Evolutionary conservation across 2,113 vertebrate species (phyloP), one percentile per base, ranked within the genome.

Genomic region (Odocoileus hemionus): DNA sequence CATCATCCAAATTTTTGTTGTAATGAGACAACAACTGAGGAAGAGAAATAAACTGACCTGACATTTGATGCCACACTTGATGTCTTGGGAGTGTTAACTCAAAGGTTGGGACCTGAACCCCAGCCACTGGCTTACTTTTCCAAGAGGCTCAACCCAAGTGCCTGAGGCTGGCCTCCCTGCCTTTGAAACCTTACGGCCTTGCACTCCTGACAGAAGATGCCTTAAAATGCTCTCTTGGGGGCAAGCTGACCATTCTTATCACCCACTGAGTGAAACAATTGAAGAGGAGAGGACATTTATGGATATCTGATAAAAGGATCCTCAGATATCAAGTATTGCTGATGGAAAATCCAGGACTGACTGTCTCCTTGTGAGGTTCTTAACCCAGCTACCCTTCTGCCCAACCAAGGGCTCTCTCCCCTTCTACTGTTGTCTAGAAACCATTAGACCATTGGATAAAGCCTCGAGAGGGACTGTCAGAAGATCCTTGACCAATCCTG

Each of bases 401-500:
- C 19, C 67, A 39, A 19, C 36, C 19, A 70, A 70, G 67, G 67
- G n/a, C n/a, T 23, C 67, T 39, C 67, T 70, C 67, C 10, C 19
- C 19, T 70, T 23, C 67, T 21, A 39, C n/a, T 70, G n/a, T 23
- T 39, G 67, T 70, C 67, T 39, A 70, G n/a, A 70, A 70, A 70
- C 19, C 19, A 70, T 39, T 11, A 23, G 5, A 70, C n/a, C n/a
- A 23, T 1, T 70, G 67, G 67, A 39, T 11, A 70, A 70, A 70
- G 67, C 67, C 2, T 0, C 0, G 1, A 13, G n/a, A 70, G 67
- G 19, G n/a, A 70, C 12, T 39, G n/a, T 39, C n/a, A 70, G n/a
- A 70, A 70, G 19, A 39, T 39, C n/a, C 19, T 12, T 23, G n/a
- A 23, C 5, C n/a, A 39, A 39, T 23, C 67, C 19, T 23, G n/a